Evolutionary conservation across 2,113 vertebrate genomes (phyloP).

Genomic region (Myrmophylax atrothorax): DNA sequence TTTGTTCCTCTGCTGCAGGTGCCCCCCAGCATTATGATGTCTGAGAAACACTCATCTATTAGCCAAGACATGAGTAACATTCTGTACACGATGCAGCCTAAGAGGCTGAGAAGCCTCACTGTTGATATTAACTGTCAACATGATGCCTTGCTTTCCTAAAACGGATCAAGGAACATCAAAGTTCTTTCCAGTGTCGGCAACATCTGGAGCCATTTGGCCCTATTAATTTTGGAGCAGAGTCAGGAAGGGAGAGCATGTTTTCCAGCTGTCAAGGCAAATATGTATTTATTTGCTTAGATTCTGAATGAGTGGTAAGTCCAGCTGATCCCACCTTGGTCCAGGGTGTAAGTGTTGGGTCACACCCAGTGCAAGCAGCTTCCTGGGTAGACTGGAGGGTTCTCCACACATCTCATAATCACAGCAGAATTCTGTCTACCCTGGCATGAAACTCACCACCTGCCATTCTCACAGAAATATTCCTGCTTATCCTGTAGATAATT

Average conservation of each 20-base stretch:
- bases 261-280: neutral
- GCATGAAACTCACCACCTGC: neutral
- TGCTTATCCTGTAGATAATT: neutral
- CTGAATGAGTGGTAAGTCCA: neutral
- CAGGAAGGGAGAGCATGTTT: neutral
- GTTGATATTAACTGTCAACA: neutral
- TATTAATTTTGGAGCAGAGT: neutral
- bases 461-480: neutral
- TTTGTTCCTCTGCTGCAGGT: neutral
- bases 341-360: neutral
- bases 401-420: neutral
- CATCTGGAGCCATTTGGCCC: neutral
- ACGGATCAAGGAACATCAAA: neutral
- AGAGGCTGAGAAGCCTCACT: neutral
- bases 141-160: neutral
- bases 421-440: neutral
- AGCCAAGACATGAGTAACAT: neutral
- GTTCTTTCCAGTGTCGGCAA: neutral
- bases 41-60: neutral
- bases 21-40: neutral
- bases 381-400: accelerated
- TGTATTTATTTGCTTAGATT: neutral
- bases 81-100: neutral
- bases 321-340: accelerated
- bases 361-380: accelerated